Percentiles rank a stretch among this genome's conserved stretches.
These are phyloP conservation scores for Ectropis crepuscularia DNA, from an alignment of 2,888 invertebrate genomes.

Conservation along the genomic window DNA sequence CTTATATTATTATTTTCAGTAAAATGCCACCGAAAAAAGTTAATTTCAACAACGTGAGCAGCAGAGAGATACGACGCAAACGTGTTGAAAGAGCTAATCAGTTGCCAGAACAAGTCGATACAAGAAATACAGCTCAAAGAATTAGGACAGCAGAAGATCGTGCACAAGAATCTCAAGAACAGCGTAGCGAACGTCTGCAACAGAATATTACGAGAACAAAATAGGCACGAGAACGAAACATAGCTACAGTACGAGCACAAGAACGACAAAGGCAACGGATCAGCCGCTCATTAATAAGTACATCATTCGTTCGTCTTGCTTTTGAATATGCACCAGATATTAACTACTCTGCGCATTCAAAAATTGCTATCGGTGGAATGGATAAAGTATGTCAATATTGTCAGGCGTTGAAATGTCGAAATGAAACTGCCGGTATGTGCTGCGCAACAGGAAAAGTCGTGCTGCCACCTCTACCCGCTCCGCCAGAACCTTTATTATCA, in stretches of 20 bases:
- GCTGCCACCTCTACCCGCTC: too few relatives aligned
- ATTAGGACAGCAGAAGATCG: constrained; percentile 37
- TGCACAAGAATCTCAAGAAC: constrained; percentile 48
- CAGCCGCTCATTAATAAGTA: constrained; percentile 44
- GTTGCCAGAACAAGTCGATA: constrained; percentile 40
- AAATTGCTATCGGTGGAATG: too few relatives aligned
- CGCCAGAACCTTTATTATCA: too few relatives aligned
- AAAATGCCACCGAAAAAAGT: constrained; percentile 47
- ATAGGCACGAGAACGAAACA: constrained; percentile 47
- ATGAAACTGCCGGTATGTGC: too few relatives aligned
- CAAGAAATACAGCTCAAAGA: constrained; percentile 46
- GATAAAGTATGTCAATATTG: too few relatives aligned
- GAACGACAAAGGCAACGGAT: constrained; percentile 37
- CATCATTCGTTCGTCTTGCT: constrained; percentile 44
- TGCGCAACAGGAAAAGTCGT: too few relatives aligned
- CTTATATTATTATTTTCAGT: constrained; percentile 31
- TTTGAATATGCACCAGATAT: too few relatives aligned
- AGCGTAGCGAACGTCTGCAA: constrained; percentile 45
- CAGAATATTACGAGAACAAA: constrained; percentile 44
- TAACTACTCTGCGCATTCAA: too few relatives aligned
- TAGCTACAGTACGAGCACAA: constrained; percentile 34
- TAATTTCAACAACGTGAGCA: constrained; percentile 46
- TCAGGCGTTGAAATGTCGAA: too few relatives aligned
- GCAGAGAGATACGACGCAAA: constrained; percentile 44
- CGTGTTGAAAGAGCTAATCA: constrained; percentile 46